Evolutionary conservation across 2,888 invertebrate genomes (phyloP).

Genomic region (Bellardia pandia): DNA sequence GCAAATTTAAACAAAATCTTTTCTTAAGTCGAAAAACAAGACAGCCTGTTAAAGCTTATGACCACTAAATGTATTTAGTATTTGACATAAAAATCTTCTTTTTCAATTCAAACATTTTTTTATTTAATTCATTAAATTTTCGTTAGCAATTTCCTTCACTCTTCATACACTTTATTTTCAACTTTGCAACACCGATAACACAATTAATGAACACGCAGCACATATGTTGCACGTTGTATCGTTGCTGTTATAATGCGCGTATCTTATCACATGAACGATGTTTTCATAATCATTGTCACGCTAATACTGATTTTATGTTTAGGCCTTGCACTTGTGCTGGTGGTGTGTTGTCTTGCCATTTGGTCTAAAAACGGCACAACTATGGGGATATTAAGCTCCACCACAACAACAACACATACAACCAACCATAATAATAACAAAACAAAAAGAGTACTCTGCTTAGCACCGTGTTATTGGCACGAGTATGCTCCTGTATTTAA

Average conservation of each 20-base stretch:
- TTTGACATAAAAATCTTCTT: neutral
- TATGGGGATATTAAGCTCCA: conserved; percentile 46
- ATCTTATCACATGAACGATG: conserved; percentile 53
- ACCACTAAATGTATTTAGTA: neutral
- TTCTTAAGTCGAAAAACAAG: too few relatives aligned
- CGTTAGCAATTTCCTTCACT: neutral
- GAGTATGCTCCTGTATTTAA: neutral
- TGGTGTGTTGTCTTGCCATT: conserved; percentile 41
- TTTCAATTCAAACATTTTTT: neutral
- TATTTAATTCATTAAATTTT: neutral
- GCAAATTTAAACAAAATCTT: neutral
- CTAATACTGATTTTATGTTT: conserved; percentile 67
- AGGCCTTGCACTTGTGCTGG: conserved; percentile 71
- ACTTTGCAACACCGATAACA: conserved; percentile 10
- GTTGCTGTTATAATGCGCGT: conserved; percentile 27
- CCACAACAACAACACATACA: conserved; percentile 4
- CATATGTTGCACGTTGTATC: conserved; percentile 62
- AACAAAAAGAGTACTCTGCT: neutral
- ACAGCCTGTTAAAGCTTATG: too few relatives aligned
- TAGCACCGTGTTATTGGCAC: neutral
- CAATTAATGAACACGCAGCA: conserved; percentile 46
- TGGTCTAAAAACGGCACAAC: conserved; percentile 29
- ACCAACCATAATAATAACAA: neutral
- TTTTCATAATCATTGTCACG: conserved; percentile 70
- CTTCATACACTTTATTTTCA: conserved; percentile 1